Base-by-base conservation (phyloP, 2,888 invertebrate genomes). In the Ochropleura leucogaster region DNA sequence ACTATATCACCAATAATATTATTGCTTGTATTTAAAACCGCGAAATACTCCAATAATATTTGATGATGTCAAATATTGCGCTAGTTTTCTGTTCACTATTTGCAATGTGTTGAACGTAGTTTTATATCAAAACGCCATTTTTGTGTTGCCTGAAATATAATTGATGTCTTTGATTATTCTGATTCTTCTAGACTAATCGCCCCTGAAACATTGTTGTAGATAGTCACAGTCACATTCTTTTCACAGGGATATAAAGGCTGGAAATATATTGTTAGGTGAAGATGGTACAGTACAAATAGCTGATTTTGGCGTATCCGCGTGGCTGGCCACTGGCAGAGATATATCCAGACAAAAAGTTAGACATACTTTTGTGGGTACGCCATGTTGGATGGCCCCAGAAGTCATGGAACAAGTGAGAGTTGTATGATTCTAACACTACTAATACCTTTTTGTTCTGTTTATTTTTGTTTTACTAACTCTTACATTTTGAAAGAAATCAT, bases 361-460 rank as follows among this genome's bases (percentile, higher is more conserved):
- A 59, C 99, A 99, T 93, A 99, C 99, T 0, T 99, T 99, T 95
- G 99, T 99, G 2, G 99, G 99, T 16, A 99, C 99, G 0, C 99
- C 99, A 0, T 99, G 99, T 92, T 99, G 99, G 99, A 99, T 99
- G 99, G 99, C 99, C 4, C 99, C 99, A 1, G 99, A 99, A 97
- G 99, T 99, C 84, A 99, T 99, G 99, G 99, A 99, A 95, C 99
- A 99, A 97, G 98, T 98, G 94, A 95, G 95, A 92, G 90, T 74
- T 82, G 51, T 83, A 75, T 82, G 68, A 69, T 81, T 74, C 75
- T 79, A 79, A 55, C 68, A 64, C 72, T 82, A 78, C 75, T 82
- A 82, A 79, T 83, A 55, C 51, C 55, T 49, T 47, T 55, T 68
- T 46, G 40, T 9, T 71, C 42, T 66, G 47, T 46, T 57, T 40